Percentiles rank a stretch among this genome's conserved stretches.
Conservation (phyloP, 2,113 vertebrate species). For the Bubalus kerabau region DNA sequence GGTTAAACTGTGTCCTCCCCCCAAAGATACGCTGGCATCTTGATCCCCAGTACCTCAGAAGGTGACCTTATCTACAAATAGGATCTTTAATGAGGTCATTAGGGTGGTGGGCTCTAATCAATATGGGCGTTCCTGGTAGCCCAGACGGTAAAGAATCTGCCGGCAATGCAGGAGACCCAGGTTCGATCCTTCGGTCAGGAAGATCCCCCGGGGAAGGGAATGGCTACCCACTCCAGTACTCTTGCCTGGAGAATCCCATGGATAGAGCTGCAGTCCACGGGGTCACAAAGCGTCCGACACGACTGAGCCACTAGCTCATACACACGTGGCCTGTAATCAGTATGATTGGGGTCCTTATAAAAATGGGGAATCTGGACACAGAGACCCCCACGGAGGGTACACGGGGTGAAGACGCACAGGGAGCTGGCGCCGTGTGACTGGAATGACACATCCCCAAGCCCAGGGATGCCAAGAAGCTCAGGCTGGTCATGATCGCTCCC, state of each 20-base stretch:
- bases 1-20: not conserved
- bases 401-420: not conserved
- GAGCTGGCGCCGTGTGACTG: not conserved
- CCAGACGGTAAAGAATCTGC: not conserved
- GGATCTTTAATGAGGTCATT: not conserved
- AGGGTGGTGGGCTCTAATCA: not conserved
- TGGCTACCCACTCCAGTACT: not conserved
- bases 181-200: not conserved
- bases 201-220: not conserved
- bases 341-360: not conserved
- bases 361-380: not conserved
- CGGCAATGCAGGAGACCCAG: not conserved
- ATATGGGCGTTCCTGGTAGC: not conserved
- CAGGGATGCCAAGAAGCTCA: not conserved
- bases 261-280: not conserved
- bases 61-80: not conserved
- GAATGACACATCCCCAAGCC: rapidly evolving
- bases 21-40: not conserved
- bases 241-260: not conserved
- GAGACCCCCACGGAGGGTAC: not conserved
- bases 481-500: rapidly evolving
- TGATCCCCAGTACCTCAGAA: not conserved
- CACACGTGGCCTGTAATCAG: not conserved
- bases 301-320: not conserved
- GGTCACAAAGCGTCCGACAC: not conserved